Evolutionary conservation across 2,888 invertebrate genomes (phyloP), one percentile per base, ranked within the genome.

Genomic region (Eulithis testata): DNA sequence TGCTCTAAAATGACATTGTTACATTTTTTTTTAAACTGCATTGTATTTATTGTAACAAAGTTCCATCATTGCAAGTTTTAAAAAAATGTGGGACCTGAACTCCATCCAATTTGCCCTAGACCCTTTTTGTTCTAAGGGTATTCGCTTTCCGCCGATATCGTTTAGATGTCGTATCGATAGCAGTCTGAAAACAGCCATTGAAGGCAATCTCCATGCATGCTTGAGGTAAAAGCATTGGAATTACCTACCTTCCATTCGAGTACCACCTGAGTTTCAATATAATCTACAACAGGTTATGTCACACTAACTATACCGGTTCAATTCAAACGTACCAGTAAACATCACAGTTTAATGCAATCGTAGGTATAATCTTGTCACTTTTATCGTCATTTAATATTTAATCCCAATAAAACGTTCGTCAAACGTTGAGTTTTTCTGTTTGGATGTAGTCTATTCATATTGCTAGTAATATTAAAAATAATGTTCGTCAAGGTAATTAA

Each of bases 311-410:
- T 65, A 66, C 69, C 64, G 66, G 70, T 72, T 71, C 63, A 66
- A 59, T 66, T 65, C 63, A 21, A 61, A 60, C 61, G 47, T 68
- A 65, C 63, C 54, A 51, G 65, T 73, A 70, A 73, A 73, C 60
- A 69, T 54, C 60, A 57, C 43, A 63, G 44, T 71, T 70, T 71
- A 73, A 67, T 71, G 64, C 53, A 53, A 62, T 65, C 65, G 59
- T 57, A 63, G 52, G 52, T 14, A 66, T 66, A 63, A 69, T 66
- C 70, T 70, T 70, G 71, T 70, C 73, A 70, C 45, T 66, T 73
- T 73, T 69, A 73, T 72, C 66, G 63, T 63, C 59, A 70, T 71
- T 73, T 71, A 69, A 73, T 72, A 70, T 68, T 21, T 60, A 72
- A 60, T 56, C 37, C 45, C 14, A 52, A 63, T 57, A 52, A 64